A percentile compares a stretch with the other conserved stretches of the same genome.
Evolutionary conservation across 2,797 vertebrate genomes (phyloP).

Genomic region (Chrysolophus pictus): DNA sequence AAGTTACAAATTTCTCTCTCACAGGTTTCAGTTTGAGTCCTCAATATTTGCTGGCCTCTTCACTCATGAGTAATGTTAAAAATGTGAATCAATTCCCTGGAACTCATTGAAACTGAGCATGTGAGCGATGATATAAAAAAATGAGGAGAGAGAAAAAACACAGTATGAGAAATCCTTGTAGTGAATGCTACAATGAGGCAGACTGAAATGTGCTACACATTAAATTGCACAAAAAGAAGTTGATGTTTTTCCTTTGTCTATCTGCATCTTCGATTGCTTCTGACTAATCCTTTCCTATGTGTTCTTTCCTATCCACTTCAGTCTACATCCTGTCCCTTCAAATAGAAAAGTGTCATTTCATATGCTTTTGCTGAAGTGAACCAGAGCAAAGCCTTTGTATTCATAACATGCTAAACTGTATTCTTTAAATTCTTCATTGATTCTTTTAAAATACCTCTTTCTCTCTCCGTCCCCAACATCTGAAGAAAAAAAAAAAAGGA

Average conservation of each 20-base stretch:
- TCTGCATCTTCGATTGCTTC: constrained; percentile 6
- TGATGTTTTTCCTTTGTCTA: background rate
- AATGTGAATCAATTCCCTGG: background rate
- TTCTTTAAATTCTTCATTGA: constrained; percentile 62
- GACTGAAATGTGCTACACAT: background rate
- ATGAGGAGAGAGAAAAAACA: background rate
- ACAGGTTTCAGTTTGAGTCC: background rate
- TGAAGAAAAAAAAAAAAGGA: background rate
- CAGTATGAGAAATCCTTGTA: background rate
- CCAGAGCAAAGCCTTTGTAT: constrained; percentile 60
- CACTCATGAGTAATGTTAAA: background rate
- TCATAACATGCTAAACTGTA: constrained; percentile 47
- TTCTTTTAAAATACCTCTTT: constrained; percentile 55
- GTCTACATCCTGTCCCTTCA: background rate
- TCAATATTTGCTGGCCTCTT: background rate
- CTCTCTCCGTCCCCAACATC: background rate
- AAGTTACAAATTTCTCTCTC: background rate
- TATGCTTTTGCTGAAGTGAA: constrained; percentile 37
- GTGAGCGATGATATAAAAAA: background rate
- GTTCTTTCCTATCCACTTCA: background rate
- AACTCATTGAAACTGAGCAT: background rate
- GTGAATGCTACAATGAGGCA: background rate
- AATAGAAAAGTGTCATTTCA: constrained; percentile 17
- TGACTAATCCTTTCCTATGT: background rate
- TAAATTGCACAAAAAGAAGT: background rate